phyloP scores from a whole-genome alignment of 2,888 invertebrate genomes.

The Exocentrus adspersus region DNA sequence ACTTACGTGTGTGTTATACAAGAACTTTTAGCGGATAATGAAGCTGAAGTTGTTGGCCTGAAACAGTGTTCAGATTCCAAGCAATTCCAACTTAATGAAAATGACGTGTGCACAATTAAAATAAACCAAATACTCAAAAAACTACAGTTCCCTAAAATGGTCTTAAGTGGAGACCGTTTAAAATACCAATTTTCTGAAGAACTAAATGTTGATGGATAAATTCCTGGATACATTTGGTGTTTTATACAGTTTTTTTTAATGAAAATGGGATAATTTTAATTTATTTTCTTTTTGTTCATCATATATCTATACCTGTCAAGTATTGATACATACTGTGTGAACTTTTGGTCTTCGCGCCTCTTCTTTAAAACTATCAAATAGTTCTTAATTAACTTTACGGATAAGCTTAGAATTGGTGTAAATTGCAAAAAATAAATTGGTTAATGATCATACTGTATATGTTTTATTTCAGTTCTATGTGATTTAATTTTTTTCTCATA shows the following conservation, averaged over 20 bases:
- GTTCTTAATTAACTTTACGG: too few species aligned
- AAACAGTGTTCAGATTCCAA: constrained; percentile 3
- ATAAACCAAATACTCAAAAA: not conserved
- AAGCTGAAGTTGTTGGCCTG: constrained; percentile 1
- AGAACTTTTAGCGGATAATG: constrained; percentile 3
- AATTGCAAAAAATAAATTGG: too few species aligned
- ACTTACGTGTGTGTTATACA: not conserved
- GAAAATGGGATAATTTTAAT: not conserved
- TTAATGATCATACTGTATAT: too few species aligned
- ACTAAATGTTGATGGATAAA: not conserved
- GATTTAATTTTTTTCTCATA: too few species aligned
- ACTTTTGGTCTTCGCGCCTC: too few species aligned
- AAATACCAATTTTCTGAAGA: constrained; percentile 4
- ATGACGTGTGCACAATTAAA: not conserved
- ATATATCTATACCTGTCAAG: too few species aligned
- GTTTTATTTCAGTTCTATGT: too few species aligned
- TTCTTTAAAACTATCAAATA: too few species aligned
- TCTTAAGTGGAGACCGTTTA: not conserved
- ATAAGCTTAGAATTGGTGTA: too few species aligned
- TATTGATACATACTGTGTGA: too few species aligned
- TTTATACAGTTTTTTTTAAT: not conserved
- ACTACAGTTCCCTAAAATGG: not conserved
- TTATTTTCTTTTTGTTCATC: not conserved
- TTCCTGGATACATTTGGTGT: not conserved
- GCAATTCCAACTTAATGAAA: constrained; percentile 2